Base-by-base conservation (phyloP, 2,113 vertebrate species). In the Asarcornis scutulata region DNA sequence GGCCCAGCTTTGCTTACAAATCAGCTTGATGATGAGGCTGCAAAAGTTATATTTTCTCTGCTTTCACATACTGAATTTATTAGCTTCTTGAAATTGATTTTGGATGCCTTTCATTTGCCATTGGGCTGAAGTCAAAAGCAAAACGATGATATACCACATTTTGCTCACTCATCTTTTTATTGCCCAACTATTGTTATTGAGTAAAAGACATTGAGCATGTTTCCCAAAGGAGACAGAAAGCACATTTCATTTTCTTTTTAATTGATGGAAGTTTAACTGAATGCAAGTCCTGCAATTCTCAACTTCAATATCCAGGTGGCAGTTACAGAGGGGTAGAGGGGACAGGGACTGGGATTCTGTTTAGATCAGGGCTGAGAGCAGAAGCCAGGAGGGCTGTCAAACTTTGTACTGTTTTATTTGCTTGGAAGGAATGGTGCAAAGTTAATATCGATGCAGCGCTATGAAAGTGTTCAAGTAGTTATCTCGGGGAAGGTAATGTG, bases 91-190 rank as follows among this genome's bases (percentile, higher is more conserved):
- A 93, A 97, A 97, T 97, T 97, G 91, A 97, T 97, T 97, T 95
- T 97, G 97, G 92, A 96, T 97, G 96, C 75, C 89, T 97, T 98
- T 98, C 95, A 97, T 98, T 97, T 98, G 89, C 95, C 91, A 96
- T 97, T 97, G 93, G 88, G 93, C 86, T 95, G 91, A 96, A 97
- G 87, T 97, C 88, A 95, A 83, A 94, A 96, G 91, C 91, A 97
- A 96, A 96, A 93, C 17, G 94, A 93, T 94, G 76, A 88, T 94
- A 87, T 80, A 88, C 83, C 60, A 52, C 76, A 5, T 96, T 97
- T 97, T 97, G 93, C 93, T 97, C 94, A 44, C 97, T 97, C 97
- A 93, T 96, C 79, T 97, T 96, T 86, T 97, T 96, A 95, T 95
- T 95, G 76, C 92, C 82, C 63, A 90, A 88, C 53, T 96, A 91